Conservation (phyloP, 2,888 invertebrate species). For the Psylliodes chrysocephalus region DNA sequence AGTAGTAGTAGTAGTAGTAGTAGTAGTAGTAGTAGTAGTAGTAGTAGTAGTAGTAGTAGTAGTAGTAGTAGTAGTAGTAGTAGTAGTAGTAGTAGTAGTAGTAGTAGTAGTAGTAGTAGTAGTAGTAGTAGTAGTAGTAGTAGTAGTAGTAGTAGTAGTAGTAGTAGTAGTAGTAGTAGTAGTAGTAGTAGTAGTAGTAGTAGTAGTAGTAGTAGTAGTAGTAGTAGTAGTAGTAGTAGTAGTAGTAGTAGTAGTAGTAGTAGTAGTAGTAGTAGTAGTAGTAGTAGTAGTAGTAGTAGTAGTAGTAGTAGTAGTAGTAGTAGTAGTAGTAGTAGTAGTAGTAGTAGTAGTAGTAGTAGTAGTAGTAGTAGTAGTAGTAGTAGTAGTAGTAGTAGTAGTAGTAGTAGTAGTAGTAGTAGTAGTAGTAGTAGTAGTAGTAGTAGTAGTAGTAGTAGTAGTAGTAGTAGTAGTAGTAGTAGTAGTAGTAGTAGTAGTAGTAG, state of each 20-base stretch:
- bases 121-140: conserved; percentile 15
- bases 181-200: conserved; percentile 15
- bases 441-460: conserved; percentile 15
- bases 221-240: conserved; percentile 15
- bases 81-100: conserved; percentile 15
- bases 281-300: conserved; percentile 15
- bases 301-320: conserved; percentile 15
- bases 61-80: conserved; percentile 13
- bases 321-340: conserved; percentile 15
- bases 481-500: conserved; percentile 13
- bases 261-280: conserved; percentile 15
- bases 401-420: conserved; percentile 15
- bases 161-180: conserved; percentile 15
- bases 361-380: conserved; percentile 15
- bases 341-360: conserved; percentile 15
- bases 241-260: conserved; percentile 15
- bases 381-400: conserved; percentile 15
- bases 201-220: conserved; percentile 15
- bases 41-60: conserved; percentile 10
- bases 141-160: conserved; percentile 15
- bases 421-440: conserved; percentile 15
- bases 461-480: conserved; percentile 13
- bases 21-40: conserved; percentile 1
- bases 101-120: conserved; percentile 15
- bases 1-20: conserved; percentile 15